Evolutionary conservation across 2,113 vertebrate genomes (phyloP), one percentile per base, ranked within the genome.

Genomic region (Nanorana parkeri): DNA sequence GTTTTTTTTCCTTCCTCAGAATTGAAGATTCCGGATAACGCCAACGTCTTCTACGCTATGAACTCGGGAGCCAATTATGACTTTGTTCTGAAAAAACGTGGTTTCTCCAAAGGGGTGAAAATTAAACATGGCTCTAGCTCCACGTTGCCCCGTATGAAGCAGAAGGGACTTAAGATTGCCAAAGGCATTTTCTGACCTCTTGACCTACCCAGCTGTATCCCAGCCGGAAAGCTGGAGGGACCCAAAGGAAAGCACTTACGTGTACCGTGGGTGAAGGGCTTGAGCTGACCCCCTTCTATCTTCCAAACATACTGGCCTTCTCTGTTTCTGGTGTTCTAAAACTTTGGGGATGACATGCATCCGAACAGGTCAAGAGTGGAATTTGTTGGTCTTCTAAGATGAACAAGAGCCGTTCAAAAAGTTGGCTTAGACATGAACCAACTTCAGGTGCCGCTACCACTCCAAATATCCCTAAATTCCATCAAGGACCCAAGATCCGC

Each of bases 21-120:
- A 86, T 92, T 99, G 71, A 97, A 97, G 81, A 99, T 99, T 86
- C 98, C 98, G 0, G 96, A 98, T 90, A 99, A 99, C 0, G 97
- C 98, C 90, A 99, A 99, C 0, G 98, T 99, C 83, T 99, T 99
- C 92, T 99, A 99, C 0, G 97, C 98, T 91, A 99, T 99, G 98
- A 99, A 99, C 94, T 99, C 98, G 0, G 91, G 96, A 0, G 97
- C 96, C 92, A 99, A 99, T 91, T 99, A 99, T 0, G 95, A 99
- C 94, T 99, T 99, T 0, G 94, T 99, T 81, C 92, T 99, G 61
- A 97, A 96, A 92, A 98, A 95, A 88, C 92, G 97, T 1, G 94
- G 96, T 78, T 90, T 91, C 85, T 88, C 90, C 32, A 94, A 96
- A 80, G 93, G 93, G 0, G 81, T 92, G 23, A 95, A 97, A 28